Evolutionary conservation across 2,888 invertebrate species (phyloP), one percentile per base, ranked within the genome.

Genomic region (Aphidius colemani): DNA sequence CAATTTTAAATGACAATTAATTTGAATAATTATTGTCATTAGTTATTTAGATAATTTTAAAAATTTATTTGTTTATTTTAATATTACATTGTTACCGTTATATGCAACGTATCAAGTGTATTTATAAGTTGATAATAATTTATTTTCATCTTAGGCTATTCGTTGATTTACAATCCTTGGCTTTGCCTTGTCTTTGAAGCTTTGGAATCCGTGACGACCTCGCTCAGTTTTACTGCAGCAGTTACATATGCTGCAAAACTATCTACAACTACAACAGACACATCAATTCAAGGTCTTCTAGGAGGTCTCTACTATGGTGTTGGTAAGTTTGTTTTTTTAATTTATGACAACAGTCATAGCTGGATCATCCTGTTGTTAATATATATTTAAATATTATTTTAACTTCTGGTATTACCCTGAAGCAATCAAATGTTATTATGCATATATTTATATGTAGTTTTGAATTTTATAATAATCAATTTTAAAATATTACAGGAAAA

Each of bases 261-360:
- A 7, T 90, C 91, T 1, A 89, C 90, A 4, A 87, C 88, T 57
- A 88, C 90, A 49, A 92, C 92, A 0, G 90, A 92, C 72, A 89
- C 90, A 7, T 90, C 90, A 10, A 88, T 92, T 69, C 92, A 92
- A 79, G 92, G 91, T 10, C 83, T 92, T 68, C 84, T 92, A 9
- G 91, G 91, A n/a, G 91, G 91, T 13, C 82, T 91, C n/a, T 92
- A 92, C 77, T 92, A 89, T 75, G 92, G 91, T 71, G 90, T 92
- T 64, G 92, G 92, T 90, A 78, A 79, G 84, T 76, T 30, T 45
- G 11, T 45, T 57, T 18, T 46, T 39, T 7, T 3, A 57, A 57
- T 57, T 48, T 57, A 57, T 48, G 7, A 48, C 46, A 46, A 48
- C 57, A 45, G 7, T 39, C 57, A 45, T 40, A 46, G 39, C 40